phyloP scores from a whole-genome alignment of 2,113 vertebrate species.

The Plotosus lineatus region DNA sequence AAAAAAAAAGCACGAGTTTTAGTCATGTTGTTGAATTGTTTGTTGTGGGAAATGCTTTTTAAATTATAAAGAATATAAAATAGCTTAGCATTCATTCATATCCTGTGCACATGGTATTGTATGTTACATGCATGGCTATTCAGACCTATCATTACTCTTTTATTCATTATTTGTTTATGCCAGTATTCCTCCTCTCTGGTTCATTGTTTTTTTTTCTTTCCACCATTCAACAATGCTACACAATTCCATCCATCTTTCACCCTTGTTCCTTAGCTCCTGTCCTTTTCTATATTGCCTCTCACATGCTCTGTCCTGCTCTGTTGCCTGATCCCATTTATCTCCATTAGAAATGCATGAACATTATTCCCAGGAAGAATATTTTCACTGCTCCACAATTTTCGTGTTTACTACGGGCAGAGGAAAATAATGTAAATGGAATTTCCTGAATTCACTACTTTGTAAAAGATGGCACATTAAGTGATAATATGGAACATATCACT shows the following conservation, averaged over 20 bases:
- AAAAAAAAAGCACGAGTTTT: not conserved
- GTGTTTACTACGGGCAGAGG: conserved; percentile 12
- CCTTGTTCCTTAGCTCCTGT: conserved; percentile 16
- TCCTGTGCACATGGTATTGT: not conserved
- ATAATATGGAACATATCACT: not conserved
- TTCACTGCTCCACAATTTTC: not conserved
- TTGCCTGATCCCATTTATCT: conserved; percentile 44
- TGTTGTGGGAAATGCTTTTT: not conserved
- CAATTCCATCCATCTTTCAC: conserved; percentile 45
- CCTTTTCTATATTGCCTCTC: conserved; percentile 3
- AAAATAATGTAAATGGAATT: not conserved
- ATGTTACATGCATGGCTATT: not conserved
- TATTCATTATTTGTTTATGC: conserved; percentile 22
- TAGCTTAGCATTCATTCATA: not conserved
- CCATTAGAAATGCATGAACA: conserved; percentile 45
- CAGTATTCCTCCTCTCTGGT: conserved; percentile 25
- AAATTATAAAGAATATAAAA: not conserved
- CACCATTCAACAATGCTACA: conserved; percentile 24
- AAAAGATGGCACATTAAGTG: not conserved
- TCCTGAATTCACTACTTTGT: not conserved
- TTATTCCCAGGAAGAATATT: conserved; percentile 34
- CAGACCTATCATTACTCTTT: conserved; percentile 1
- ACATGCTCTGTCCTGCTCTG: conserved; percentile 10
- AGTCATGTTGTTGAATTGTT: not conserved
- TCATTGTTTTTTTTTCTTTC: conserved; percentile 31